Evolutionary conservation across 2,888 invertebrate genomes (phyloP).

Genomic region (Congeria kusceri): DNA sequence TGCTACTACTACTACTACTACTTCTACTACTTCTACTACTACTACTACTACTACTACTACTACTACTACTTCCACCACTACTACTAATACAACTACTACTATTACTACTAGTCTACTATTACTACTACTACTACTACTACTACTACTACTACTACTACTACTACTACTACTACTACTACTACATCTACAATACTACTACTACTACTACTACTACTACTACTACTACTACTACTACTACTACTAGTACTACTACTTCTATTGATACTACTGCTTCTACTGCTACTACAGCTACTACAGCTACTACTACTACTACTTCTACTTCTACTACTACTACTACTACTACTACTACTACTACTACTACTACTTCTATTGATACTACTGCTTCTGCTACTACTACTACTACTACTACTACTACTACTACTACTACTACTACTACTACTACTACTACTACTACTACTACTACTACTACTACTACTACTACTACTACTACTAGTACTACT

Average conservation of each 20-base stretch:
- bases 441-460: not conserved
- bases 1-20: not conserved
- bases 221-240: conserved; percentile 8
- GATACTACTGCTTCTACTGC: not conserved
- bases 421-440: conserved; percentile 10
- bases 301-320: not conserved
- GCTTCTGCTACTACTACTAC: not conserved
- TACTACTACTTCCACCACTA: not conserved
- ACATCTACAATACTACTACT: not conserved
- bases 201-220: conserved; percentile 7
- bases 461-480: conserved; percentile 1
- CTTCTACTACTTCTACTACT: not conserved
- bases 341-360: conserved; percentile 8
- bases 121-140: conserved; percentile 8
- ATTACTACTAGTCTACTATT: too few species aligned
- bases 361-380: not conserved
- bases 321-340: conserved; percentile 2
- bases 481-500: conserved; percentile 1
- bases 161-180: not conserved
- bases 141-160: not conserved
- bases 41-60: not conserved
- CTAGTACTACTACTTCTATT: conserved; percentile 1
- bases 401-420: conserved; percentile 2
- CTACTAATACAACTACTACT: too few species aligned
- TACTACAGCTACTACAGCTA: not conserved